Evolutionary conservation across 2,113 vertebrate species (phyloP), one percentile per base, ranked within the genome.

Genomic region (Atractosteus spatula): DNA sequence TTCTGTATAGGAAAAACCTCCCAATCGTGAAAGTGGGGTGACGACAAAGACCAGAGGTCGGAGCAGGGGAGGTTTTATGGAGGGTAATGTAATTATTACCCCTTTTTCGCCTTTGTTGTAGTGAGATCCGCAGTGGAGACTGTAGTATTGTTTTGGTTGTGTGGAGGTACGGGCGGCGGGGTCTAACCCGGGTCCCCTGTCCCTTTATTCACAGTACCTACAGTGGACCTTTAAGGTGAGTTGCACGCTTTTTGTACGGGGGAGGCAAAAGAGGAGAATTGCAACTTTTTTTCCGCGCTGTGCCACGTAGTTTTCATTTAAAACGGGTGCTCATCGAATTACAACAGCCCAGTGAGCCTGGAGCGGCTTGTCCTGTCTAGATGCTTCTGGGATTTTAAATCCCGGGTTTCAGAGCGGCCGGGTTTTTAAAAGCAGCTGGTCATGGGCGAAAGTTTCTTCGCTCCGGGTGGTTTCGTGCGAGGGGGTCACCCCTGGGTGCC

Each of bases 191-290:
- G 78, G 82, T 84, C 88, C 85, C 83, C 85, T 73, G 74, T 77
- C 80, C 81, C 78, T 87, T 84, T 77, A 76, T 82, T 81, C 78
- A 77, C 69, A 70, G 75, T 83, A 78, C 79, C 78, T 79, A 93
- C 89, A 94, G 95, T 93, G 95, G 94, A 88, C 89, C 93, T 91
- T 93, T 84, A 91, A 95, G 94, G 97, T 99, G 82, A 94, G 97
- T 92, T 79, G 78, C 14, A 83, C 62, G 41, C 71, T 71, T 54
- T 7, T 12, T 64, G 41, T 29, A 29, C 59, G 14, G 7, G 7
- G 29, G 29, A 29, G 29, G 29, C 29, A 29, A 29, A 29, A 2
- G 29, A 29, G 29, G 29, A 29, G 1, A 29, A 29, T 29, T 29
- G 29, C 29, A 29, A 29, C 29, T 57, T 41, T 64, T 8, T 67